phyloP scores from a whole-genome alignment of 2,113 vertebrate genomes.

The Chaetura pelagica region DNA sequence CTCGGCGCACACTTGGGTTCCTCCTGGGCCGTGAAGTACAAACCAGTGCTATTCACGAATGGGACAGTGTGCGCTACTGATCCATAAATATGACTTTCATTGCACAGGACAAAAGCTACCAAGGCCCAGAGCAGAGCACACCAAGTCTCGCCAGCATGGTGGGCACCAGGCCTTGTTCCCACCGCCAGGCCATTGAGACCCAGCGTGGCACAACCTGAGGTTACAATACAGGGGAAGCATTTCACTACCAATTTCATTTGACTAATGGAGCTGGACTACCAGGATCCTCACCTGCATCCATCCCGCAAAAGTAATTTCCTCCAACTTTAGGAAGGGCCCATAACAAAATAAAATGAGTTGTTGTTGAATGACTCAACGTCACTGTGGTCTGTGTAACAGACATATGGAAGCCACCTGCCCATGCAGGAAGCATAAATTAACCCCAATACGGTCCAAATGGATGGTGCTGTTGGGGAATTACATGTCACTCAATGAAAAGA shows the following conservation, averaged over 20 bases:
- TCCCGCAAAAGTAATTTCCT: background rate
- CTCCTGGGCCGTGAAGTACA: background rate
- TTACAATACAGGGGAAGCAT: background rate
- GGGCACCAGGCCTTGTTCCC: background rate
- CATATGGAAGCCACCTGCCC: background rate
- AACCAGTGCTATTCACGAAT: background rate
- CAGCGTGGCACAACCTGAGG: rapidly evolving
- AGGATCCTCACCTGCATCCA: background rate
- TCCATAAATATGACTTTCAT: background rate
- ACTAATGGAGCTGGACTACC: background rate
- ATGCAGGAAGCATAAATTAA: background rate
- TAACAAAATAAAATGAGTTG: background rate
- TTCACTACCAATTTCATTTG: background rate
- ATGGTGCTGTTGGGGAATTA: background rate
- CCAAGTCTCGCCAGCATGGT: rapidly evolving
- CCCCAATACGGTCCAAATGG: background rate
- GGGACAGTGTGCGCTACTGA: background rate
- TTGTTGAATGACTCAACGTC: background rate
- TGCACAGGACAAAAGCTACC: background rate
- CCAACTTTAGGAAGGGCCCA: background rate
- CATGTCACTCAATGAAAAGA: background rate
- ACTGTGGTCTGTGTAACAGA: background rate
- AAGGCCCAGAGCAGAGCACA: rapidly evolving
- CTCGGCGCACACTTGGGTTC: background rate
- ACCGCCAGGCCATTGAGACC: rapidly evolving